Conservation (phyloP, 2,888 invertebrate genomes). For the Calameuta pallipes region DNA sequence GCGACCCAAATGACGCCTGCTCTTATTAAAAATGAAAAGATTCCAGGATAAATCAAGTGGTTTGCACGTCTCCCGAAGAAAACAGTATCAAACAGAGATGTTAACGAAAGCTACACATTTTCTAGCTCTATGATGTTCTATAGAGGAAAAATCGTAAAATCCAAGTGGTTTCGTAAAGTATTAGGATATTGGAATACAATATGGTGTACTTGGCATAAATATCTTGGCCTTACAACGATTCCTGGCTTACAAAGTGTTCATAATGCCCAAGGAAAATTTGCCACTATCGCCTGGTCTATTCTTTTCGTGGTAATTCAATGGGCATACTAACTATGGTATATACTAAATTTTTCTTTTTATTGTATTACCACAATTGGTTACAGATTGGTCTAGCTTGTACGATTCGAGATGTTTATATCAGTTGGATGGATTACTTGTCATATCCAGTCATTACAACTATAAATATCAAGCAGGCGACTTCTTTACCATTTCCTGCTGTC, state of each 20-base stretch:
- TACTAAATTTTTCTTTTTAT: background rate
- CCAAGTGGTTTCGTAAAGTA: slow-evolving; percentile 7
- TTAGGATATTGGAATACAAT: slow-evolving; percentile 12
- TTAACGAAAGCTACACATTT: background rate
- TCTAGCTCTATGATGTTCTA: background rate
- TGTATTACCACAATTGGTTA: background rate
- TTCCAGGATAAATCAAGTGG: background rate
- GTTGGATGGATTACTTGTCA: slow-evolving; percentile 24
- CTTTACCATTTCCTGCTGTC: slow-evolving; percentile 26
- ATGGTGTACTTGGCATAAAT: slow-evolving; percentile 17
- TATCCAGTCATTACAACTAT: slow-evolving; percentile 32
- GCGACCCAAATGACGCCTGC: slow-evolving; percentile 13
- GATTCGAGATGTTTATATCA: slow-evolving; percentile 25
- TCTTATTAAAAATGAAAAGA: slow-evolving; percentile 15
- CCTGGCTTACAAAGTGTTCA: slow-evolving; percentile 29
- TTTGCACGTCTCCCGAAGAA: background rate
- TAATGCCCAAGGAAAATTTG: slow-evolving; percentile 20
- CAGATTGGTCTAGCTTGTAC: slow-evolving; percentile 27
- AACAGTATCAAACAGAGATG: background rate
- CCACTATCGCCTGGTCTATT: slow-evolving; percentile 20
- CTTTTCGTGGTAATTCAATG: slow-evolving; percentile 15
- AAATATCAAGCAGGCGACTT: slow-evolving; percentile 23
- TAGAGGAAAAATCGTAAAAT: background rate
- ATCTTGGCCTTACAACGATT: slow-evolving; percentile 18
- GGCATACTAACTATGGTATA: background rate